Evolutionary conservation across 2,113 vertebrate genomes (phyloP).

Genomic region (Limnothrissa miodon): DNA sequence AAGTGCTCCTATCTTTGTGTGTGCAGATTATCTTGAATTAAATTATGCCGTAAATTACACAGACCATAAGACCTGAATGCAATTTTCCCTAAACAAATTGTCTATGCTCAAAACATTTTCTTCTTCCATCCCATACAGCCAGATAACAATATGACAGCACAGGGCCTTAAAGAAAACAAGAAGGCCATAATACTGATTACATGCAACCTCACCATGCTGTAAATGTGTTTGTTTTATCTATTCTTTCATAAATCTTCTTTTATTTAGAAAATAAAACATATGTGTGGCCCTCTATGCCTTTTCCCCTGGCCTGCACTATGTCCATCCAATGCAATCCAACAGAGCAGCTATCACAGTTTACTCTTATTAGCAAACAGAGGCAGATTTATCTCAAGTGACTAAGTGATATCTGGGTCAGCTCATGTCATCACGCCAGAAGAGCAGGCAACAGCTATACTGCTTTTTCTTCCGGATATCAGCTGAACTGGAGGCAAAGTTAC

Average conservation of each 20-base stretch:
- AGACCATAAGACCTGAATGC: neutral
- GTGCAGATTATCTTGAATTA: neutral
- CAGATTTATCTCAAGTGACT: slow-evolving; percentile 48
- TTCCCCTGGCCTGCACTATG: slow-evolving; percentile 50
- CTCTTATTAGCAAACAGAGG: slow-evolving; percentile 62
- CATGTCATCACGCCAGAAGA: slow-evolving; percentile 46
- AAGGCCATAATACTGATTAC: neutral
- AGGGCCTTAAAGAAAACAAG: neutral
- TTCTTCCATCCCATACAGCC: neutral
- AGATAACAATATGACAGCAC: neutral
- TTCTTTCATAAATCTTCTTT: slow-evolving; percentile 46
- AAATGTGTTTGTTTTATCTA: slow-evolving; percentile 57
- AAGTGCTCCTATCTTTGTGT: neutral
- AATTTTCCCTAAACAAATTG: neutral
- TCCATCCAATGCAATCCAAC: slow-evolving; percentile 57
- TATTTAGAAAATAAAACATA: slow-evolving; percentile 34
- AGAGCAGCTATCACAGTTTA: slow-evolving; percentile 57
- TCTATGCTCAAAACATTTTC: neutral
- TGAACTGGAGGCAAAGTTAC: slow-evolving; percentile 43
- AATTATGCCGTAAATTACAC: neutral
- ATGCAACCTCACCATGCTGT: neutral
- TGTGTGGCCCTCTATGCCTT: slow-evolving; percentile 44
- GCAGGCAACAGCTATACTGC: slow-evolving; percentile 24
- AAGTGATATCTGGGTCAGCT: slow-evolving; percentile 48
- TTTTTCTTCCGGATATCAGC: slow-evolving; percentile 40